These are phyloP conservation scores for Danio choprae DNA, from an alignment of 2,797 vertebrate genomes.

Conservation along the genomic window DNA sequence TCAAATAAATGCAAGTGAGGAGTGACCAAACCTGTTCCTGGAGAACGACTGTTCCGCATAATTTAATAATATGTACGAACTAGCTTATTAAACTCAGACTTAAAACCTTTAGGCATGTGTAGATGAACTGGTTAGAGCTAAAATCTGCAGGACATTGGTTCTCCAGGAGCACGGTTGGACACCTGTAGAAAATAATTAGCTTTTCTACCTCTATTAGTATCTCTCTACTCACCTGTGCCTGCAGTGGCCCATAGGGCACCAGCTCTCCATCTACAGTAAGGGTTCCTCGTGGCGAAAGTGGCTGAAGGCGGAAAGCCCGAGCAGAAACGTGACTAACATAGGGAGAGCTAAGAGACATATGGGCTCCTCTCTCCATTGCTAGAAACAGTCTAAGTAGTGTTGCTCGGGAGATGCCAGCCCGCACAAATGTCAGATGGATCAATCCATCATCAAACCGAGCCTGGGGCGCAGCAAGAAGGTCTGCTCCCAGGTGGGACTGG, in stretches of 20 bases:
- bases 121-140: too few relatives aligned
- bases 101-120: too few relatives aligned
- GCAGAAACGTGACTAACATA: slow-evolving; percentile 84
- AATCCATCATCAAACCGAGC: slow-evolving; percentile 87
- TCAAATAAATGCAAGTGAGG: too few relatives aligned
- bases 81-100: too few relatives aligned
- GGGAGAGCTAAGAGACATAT: slow-evolving; percentile 83
- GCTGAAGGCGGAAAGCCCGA: slow-evolving; percentile 90
- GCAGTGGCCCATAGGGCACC: slow-evolving; percentile 90
- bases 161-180: too few relatives aligned
- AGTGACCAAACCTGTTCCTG: too few relatives aligned
- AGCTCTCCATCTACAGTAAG: slow-evolving; percentile 92
- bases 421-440: slow-evolving; percentile 89
- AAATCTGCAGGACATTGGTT: too few relatives aligned
- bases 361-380: slow-evolving; percentile 89
- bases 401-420: slow-evolving; percentile 86
- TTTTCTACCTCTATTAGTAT: background rate
- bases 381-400: slow-evolving; percentile 87
- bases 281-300: slow-evolving; percentile 85
- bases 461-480: slow-evolving; percentile 86
- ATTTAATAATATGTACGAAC: too few relatives aligned
- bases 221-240: slow-evolving; percentile 83
- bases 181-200: background rate
- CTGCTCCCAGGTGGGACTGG: slow-evolving; percentile 87
- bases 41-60: too few relatives aligned